These are phyloP conservation scores for Paguma larvata DNA, from an alignment of 2,797 vertebrate species.

Conservation along the genomic window DNA sequence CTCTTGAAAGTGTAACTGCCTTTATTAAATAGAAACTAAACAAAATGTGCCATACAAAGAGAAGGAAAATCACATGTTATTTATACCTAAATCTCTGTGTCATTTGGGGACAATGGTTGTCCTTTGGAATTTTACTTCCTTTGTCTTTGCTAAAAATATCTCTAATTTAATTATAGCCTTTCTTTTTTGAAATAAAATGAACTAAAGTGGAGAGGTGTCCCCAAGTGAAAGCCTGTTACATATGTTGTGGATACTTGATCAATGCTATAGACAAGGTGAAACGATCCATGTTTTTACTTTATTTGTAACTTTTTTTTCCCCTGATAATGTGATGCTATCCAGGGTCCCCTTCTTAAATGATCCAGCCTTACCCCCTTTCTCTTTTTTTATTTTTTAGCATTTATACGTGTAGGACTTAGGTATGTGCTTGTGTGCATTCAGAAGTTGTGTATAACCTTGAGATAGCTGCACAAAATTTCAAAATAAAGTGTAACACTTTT, in stretches of 20 bases:
- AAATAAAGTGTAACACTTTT: neutral
- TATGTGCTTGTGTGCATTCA: neutral
- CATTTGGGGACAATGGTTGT: constrained; percentile 49
- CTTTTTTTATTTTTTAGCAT: neutral
- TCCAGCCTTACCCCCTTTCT: neutral
- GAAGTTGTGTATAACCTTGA: constrained; percentile 2
- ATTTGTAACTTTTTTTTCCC: neutral
- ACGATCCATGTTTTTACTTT: constrained; percentile 3
- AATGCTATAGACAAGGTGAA: neutral
- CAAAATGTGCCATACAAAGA: constrained; percentile 56
- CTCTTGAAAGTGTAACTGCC: constrained; percentile 49
- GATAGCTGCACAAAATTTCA: neutral
- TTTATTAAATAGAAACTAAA: constrained; percentile 71
- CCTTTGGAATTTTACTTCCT: constrained; percentile 71
- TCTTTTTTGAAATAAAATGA: constrained; percentile 66
- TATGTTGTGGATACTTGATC: neutral
- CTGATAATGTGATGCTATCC: neutral
- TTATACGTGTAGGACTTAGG: neutral
- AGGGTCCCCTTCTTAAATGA: neutral
- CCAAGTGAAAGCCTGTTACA: neutral
- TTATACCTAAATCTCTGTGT: constrained; percentile 71
- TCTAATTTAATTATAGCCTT: constrained; percentile 66
- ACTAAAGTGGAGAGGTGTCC: constrained; percentile 24
- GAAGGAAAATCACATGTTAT: constrained; percentile 65
- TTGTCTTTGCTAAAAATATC: constrained; percentile 78